phyloP scores from a whole-genome alignment of 2,888 invertebrate species.

The Cyclophora punctaria region DNA sequence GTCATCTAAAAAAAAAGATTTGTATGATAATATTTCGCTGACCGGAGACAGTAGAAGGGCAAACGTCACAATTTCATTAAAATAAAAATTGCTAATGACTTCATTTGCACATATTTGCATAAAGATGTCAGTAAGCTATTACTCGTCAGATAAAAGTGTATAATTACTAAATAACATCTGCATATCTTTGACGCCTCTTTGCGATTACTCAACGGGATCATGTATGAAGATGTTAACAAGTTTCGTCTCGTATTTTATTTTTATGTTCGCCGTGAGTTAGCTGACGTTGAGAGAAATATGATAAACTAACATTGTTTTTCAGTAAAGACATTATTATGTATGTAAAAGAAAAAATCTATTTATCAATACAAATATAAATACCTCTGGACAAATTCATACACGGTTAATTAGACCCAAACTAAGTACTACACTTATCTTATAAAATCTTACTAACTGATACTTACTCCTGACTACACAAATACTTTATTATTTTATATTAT shows the following conservation, averaged over 20 bases:
- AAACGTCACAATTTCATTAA: slow-evolving; percentile 60
- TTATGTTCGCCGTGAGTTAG: slow-evolving; percentile 20
- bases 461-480: too few species aligned
- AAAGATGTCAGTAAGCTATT: slow-evolving; percentile 57
- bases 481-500: too few species aligned
- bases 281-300: too few species aligned
- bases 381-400: too few species aligned
- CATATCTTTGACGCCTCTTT: slow-evolving; percentile 54
- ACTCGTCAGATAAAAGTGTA: slow-evolving; percentile 39
- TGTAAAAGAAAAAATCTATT: too few species aligned
- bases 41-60: slow-evolving; percentile 39
- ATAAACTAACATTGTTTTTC: too few species aligned
- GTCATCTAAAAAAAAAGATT: slow-evolving; percentile 29
- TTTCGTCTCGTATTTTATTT: slow-evolving; percentile 33
- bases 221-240: slow-evolving; percentile 34
- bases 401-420: too few species aligned
- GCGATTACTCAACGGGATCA: slow-evolving; percentile 46
- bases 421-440: too few species aligned
- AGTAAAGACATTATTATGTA: too few species aligned
- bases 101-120: slow-evolving; percentile 71
- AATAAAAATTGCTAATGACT: slow-evolving; percentile 68
- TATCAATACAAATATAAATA: too few species aligned
- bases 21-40: slow-evolving; percentile 53
- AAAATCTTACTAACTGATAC: too few species aligned
- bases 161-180: slow-evolving; percentile 56